Percentiles rank a stretch among this genome's conserved stretches.
Conservation (phyloP, 2,113 vertebrate genomes). For the Aythya baeri region DNA sequence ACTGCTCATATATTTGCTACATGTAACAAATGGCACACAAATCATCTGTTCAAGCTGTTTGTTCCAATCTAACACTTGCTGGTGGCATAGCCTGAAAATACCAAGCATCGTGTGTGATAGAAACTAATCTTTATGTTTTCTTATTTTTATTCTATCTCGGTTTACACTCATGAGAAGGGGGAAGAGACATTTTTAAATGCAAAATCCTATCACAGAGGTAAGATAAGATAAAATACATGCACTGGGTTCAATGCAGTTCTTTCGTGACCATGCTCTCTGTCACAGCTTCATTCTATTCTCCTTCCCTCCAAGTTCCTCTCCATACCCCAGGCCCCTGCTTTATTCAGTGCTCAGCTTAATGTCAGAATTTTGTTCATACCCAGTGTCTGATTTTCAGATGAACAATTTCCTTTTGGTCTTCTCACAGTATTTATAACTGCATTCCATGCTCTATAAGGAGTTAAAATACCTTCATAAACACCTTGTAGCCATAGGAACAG, state of each 20-base stretch:
- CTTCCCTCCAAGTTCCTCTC: accelerated
- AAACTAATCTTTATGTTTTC: background rate
- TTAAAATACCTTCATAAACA: background rate
- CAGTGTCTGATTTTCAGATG: background rate
- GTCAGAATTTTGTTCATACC: background rate
- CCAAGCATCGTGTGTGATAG: background rate
- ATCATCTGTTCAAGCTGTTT: background rate
- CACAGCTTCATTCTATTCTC: background rate
- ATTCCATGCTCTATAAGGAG: background rate
- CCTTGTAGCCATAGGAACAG: background rate
- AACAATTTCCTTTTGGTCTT: background rate
- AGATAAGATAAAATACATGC: background rate
- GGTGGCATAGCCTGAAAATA: background rate
- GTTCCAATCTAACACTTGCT: background rate
- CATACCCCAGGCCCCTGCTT: accelerated
- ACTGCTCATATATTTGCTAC: background rate
- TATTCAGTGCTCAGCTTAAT: background rate
- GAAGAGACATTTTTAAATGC: background rate
- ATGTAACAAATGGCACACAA: background rate
- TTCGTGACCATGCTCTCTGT: background rate
- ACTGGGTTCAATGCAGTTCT: background rate
- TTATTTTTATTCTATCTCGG: background rate
- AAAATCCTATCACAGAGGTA: background rate
- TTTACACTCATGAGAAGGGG: background rate
- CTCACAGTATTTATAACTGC: background rate